Percentiles rank a stretch among this genome's conserved stretches.
Evolutionary conservation across 35 echinoderm and acorn worm genomes (phyloP).

Genomic region (Ptychodera flava): DNA sequence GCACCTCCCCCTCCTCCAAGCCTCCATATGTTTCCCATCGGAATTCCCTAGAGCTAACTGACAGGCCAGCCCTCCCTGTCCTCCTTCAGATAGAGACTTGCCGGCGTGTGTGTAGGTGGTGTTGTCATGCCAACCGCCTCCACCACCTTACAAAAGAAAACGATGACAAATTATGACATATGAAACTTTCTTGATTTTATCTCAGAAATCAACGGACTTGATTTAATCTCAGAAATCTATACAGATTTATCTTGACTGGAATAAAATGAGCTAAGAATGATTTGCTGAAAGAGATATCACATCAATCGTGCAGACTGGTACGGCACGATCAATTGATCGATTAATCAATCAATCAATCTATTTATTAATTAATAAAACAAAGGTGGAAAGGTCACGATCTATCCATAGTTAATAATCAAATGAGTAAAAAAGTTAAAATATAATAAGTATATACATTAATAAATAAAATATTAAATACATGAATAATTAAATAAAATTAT

Average conservation of each 20-base stretch:
- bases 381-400: background rate
- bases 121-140: slow-evolving; percentile 61
- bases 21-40: slow-evolving; percentile 66
- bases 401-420: background rate
- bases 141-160: slow-evolving; percentile 53
- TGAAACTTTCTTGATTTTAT: no score
- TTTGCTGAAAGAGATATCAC: no score
- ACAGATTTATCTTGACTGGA: no score
- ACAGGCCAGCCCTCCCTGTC: slow-evolving; percentile 50
- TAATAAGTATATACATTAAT: background rate
- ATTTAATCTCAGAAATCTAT: no score
- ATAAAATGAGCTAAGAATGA: no score
- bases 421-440: background rate
- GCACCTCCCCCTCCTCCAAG: slow-evolving; percentile 90
- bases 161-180: no score
- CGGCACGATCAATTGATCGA: no score
- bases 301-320: no score
- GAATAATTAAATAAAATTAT: no score
- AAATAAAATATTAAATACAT: no score
- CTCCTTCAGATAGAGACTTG: slow-evolving; percentile 52
- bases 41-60: slow-evolving; percentile 29
- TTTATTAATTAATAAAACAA: background rate
- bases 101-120: slow-evolving; percentile 29
- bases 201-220: no score
- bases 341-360: no score